Percentiles rank a stretch among this genome's conserved stretches.
These are phyloP conservation scores for Salvelinus sp. DNA, from an alignment of 2,113 vertebrate species.

Conservation along the genomic window DNA sequence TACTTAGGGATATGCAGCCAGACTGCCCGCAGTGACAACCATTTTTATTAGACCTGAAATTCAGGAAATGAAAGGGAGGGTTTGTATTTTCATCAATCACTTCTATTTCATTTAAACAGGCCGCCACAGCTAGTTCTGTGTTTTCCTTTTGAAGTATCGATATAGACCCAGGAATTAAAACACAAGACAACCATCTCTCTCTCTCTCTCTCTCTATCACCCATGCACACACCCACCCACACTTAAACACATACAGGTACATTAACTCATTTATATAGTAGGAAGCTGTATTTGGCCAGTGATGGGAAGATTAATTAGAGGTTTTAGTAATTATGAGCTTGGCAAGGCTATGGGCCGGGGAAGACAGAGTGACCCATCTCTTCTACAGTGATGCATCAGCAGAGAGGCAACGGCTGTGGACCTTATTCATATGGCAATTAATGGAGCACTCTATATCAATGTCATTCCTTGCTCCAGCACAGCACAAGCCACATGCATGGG, in stretches of 20 bases:
- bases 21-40: slow-evolving; percentile 28
- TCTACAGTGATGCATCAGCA: slow-evolving; percentile 73
- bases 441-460: too few species aligned
- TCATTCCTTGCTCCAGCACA: too few species aligned
- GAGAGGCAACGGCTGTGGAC: slow-evolving; percentile 27
- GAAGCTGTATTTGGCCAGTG: slow-evolving; percentile 69
- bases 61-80: slow-evolving; percentile 37
- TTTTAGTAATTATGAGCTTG: slow-evolving; percentile 78
- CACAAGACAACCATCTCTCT: neutral
- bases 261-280: slow-evolving; percentile 67
- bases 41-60: slow-evolving; percentile 30
- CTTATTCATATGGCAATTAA: too few species aligned
- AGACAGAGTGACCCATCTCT: slow-evolving; percentile 76
- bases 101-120: slow-evolving; percentile 45
- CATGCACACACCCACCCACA: slow-evolving; percentile 23
- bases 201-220: neutral
- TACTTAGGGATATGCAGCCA: slow-evolving; percentile 37
- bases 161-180: neutral
- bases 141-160: neutral
- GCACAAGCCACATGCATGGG: too few species aligned
- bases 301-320: slow-evolving; percentile 78
- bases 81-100: slow-evolving; percentile 43
- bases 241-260: slow-evolving; percentile 43
- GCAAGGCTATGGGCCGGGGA: slow-evolving; percentile 68
- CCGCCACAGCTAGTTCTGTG: neutral